Evolutionary conservation across 2,797 vertebrate species (phyloP), one percentile per base, ranked within the genome.

Genomic region (Tympanoctomys barrerae): DNA sequence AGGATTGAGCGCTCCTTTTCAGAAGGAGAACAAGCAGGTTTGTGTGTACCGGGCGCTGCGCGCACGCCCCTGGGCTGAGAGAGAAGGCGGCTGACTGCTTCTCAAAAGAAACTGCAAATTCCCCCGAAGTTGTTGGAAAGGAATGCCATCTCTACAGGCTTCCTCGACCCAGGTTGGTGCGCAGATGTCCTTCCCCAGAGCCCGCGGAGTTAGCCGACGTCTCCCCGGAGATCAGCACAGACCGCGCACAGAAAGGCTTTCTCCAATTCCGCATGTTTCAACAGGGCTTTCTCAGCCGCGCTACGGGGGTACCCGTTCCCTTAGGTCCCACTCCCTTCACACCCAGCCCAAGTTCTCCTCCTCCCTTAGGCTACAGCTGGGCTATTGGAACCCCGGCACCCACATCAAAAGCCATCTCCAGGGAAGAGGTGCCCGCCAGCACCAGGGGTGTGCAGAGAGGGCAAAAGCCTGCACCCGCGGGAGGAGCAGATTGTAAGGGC

Each of bases 91-190:
- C 49, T 42, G 75, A 7, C 49, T 31, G 78, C 85, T 77, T 54
- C 49, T 49, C 57, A 4, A 28, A 89, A 70, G 33, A 94, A 89
- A 54, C 84, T 26, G 71, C n/a, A 52, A 78, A 46, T 5, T 66
- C 14, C 16, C 70, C 36, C 59, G 24, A 96, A 97, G 93, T 94
- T 93, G 79, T 33, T 70, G 88, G 57, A 71, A 89, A 89, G 14
- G 75, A 78, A 78, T 16, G 54, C 22, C 54, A 28, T n/a, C 73
- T 66, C n/a, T 39, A 33, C 24, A 57, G 2, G 61, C 77, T 68
- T 61, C 46, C 80, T 12, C 0, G 0, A 22, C 42, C 33, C 52
- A 36, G 16, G 78, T 19, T 24, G 57, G 39, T 3, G 22, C 28
- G 5, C 52, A 24, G 57, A 16, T 49, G 8, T 5, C 8, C 14